Evolutionary conservation across 2,797 vertebrate genomes (phyloP), one percentile per base, ranked within the genome.

Genomic region (Sciurus vulgaris): DNA sequence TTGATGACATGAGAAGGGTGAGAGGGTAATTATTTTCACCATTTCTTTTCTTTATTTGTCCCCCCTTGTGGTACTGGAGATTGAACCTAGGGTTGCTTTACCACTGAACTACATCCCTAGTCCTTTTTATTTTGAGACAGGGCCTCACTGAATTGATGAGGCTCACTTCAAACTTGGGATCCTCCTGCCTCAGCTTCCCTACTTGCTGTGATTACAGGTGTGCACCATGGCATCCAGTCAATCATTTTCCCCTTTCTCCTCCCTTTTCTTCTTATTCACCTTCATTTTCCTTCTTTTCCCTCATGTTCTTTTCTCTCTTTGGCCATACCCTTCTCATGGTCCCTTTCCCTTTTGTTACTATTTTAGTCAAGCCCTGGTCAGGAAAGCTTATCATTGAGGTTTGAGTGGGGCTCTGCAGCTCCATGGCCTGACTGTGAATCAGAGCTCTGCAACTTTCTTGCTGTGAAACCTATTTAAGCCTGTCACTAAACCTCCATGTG

Each of bases 401-500:
- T 92, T 54, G 38, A 51, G 38, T 82, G 44, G 56, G 41, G 26
- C 15, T 61, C 88, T 47, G 28, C 65, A 92, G 38, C n/a, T 44
- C 44, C 49, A 30, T 51, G 49, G 69, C 11, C 44, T 33, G 69
- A 26, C 81, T 94, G 61, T 61, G 61, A 89, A 86, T 78, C 81
- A 63, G 67, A 30, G 13, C 51, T 65, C 92, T 86, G 49, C 41
- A 4, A 41, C 56, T 74, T 92, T 82, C 83, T 83, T 77, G 41
- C 38, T 44, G 4, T 35, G 70, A 95, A 90, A 91, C 26, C 73
- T 65, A 51, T 61, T 86, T 9, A 33, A 95, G 78, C 63, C 87
- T 33, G 3, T 81, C 69, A 82, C 76, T 96, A 78, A 83, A 69
- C n/a, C 3, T 18, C 72, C 47, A 38, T 54, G 54, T 76, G 82